Base-by-base conservation (phyloP, 2,113 vertebrate species). In the Fregata magnificens region DNA sequence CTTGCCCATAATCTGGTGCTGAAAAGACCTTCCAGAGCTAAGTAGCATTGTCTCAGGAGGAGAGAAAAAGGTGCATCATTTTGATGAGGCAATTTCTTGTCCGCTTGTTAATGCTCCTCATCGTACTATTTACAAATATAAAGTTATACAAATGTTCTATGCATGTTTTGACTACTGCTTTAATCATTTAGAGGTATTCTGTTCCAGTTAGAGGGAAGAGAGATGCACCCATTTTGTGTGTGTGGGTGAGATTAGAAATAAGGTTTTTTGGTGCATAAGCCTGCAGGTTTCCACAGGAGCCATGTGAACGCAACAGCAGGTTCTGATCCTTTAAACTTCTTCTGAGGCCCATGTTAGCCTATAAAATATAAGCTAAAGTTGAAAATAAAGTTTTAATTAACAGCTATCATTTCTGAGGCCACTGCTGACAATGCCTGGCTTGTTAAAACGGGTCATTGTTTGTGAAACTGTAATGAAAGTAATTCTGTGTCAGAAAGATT, bases 311-410 rank as follows among this genome's bases (percentile, higher is more conserved):
- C 44, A 78, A 32, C 28, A 94, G n/a, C 18, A 81, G 20, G 24
- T 85, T 80, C 13, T 61, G 38, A 44, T 76, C 10, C 20, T 32
- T 93, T 65, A 83, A 66, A 82, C 21, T 49, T 84, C 32, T 80
- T 85, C 63, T 32, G 25, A 66, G 34, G 55, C 29, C 7, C 5
- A 14, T 42, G 16, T 50, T 70, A 76, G 42, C 16, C 52, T 63
- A 25, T 81, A 70, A 93, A 94, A 95, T 62, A 58, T 5, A 79
- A 40, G 29, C 15, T 76, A 36, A 82, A 77, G n/a, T 71, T 78
- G 62, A 66, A 91, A 94, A 89, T 59, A 71, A 93, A 49, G 5
- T 93, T 94, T 91, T 92, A 80, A 66, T 90, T 95, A 92, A 21
- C 50, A 77, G 9, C 21, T 90, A 18, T 59, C 0, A 18, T 81